These are phyloP conservation scores for Morus bassanus DNA, from an alignment of 2,797 vertebrate genomes.

Conservation along the genomic window DNA sequence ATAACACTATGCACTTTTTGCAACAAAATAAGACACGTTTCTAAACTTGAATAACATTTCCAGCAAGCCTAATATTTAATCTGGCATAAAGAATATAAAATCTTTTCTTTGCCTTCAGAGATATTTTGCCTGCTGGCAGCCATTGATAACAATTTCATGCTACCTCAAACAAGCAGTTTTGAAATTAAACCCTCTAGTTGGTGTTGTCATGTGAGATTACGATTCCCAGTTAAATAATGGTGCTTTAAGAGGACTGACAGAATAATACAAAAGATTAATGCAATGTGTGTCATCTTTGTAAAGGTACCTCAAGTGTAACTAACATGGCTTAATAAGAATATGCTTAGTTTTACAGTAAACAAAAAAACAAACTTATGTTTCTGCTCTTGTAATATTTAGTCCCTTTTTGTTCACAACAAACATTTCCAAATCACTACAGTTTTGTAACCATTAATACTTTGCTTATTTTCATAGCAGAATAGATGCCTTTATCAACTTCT, in stretches of 20 bases:
- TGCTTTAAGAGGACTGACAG: constrained; percentile 66
- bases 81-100: constrained; percentile 60
- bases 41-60: not conserved
- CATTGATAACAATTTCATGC: constrained; percentile 81
- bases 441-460: not conserved
- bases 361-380: not conserved
- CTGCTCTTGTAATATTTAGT: not conserved
- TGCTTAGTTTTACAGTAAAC: constrained; percentile 34
- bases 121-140: constrained; percentile 75
- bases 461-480: not conserved
- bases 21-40: not conserved
- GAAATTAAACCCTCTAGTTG: constrained; percentile 76
- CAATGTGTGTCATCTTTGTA: constrained; percentile 52
- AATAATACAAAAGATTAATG: constrained; percentile 68
- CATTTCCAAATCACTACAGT: not conserved
- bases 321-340: constrained; percentile 50
- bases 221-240: constrained; percentile 57
- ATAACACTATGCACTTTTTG: not conserved
- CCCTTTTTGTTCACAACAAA: not conserved
- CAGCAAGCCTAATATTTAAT: constrained; percentile 43
- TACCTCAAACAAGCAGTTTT: constrained; percentile 77
- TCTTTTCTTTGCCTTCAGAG: constrained; percentile 60
- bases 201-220: constrained; percentile 79
- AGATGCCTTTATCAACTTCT: not conserved
- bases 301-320: constrained; percentile 57